Percentiles rank a stretch among this genome's conserved stretches.
phyloP scores from a whole-genome alignment of 2,888 invertebrate genomes.

The Oscheius sp. region DNA sequence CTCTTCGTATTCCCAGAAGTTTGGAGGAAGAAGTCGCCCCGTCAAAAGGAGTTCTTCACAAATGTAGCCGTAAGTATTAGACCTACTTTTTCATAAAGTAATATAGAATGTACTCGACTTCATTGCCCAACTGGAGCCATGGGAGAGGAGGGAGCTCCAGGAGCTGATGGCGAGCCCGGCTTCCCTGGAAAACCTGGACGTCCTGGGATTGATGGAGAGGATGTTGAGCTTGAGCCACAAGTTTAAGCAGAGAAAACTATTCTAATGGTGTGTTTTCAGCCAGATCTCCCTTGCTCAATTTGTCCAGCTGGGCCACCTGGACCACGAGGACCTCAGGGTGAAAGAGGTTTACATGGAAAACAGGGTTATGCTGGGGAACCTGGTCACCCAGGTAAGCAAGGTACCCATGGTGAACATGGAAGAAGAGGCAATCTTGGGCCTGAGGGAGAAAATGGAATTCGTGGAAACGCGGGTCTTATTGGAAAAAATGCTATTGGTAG shows the following conservation, averaged over 20 bases:
- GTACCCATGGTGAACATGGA: slow-evolving; percentile 38
- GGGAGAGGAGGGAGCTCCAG: slow-evolving; percentile 55
- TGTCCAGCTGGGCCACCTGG: slow-evolving; percentile 59
- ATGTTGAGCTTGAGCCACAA: slow-evolving; percentile 49
- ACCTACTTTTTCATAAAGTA: not conserved
- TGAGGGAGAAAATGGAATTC: slow-evolving; percentile 42
- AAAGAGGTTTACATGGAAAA: slow-evolving; percentile 47
- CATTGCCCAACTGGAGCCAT: slow-evolving; percentile 56
- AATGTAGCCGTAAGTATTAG: slow-evolving; percentile 52
- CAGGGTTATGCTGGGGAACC: slow-evolving; percentile 30
- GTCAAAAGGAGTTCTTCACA: slow-evolving; percentile 47
- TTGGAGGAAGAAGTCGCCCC: slow-evolving; percentile 28
- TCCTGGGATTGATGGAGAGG: slow-evolving; percentile 49
- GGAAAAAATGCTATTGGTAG: slow-evolving; percentile 52
- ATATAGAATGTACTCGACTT: slow-evolving; percentile 57
- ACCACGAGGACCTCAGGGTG: slow-evolving; percentile 55
- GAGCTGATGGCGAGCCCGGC: slow-evolving; percentile 60
- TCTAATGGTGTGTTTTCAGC: slow-evolving; percentile 6
- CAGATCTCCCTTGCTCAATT: slow-evolving; percentile 58
- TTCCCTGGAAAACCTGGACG: slow-evolving; percentile 52
- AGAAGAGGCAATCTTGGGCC: slow-evolving; percentile 43
- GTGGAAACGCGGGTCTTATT: slow-evolving; percentile 47
- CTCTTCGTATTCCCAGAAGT: slow-evolving; percentile 44
- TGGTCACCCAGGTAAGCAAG: slow-evolving; percentile 48
- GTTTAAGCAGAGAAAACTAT: not conserved